Base-by-base conservation (phyloP, 2,113 vertebrate species). In the Heptranchias perlo region DNA sequence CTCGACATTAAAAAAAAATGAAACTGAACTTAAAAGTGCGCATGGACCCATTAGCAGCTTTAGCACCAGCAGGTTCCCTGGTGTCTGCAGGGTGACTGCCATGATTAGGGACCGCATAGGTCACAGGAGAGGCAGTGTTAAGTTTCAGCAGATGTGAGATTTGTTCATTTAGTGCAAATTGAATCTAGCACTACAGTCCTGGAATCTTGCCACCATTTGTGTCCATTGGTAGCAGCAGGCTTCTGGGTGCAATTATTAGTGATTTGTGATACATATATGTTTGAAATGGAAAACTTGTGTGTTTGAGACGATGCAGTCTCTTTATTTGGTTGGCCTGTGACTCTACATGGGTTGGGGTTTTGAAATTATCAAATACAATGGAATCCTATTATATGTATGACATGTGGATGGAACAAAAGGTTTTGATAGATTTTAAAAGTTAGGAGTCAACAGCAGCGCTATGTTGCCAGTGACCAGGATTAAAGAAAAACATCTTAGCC, bases 41-140 rank as follows among this genome's bases (percentile, higher is more conserved):
- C 54, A 89, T 96, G 96, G 96, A 96, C 97, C 97, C 97, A 97
- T 97, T 97, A 97, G 97, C 96, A 96, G 96, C 96, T 96, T 96
- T 96, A 97, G 96, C 96, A 97, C 92, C 96, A 97, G 96, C 96
- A 96, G 96, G 96, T 96, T 96, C 86, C 96, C 78, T 96, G 96
- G 96, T 96, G 96, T 96, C 96, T 96, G 82, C 96, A 96, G 96
- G 96, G 96, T 84, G 92, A 64, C 76, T 73, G 96, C 69, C 39
- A 25, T 73, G 96, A 96, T 96, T 96, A 96, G 91, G 91, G 89
- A 96, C 96, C 54, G 35, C 92, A 44, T n/a, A 76, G 96, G 96
- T 96, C 96, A 82, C 95, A 96, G 96, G 96, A 96, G 65, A 96
- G 94, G 11, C 94, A 95, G 96, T 96, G 96, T 97, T 95, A 0